phyloP scores from a whole-genome alignment of 2,113 vertebrate species.

The Forbesichthys papilliferus region DNA sequence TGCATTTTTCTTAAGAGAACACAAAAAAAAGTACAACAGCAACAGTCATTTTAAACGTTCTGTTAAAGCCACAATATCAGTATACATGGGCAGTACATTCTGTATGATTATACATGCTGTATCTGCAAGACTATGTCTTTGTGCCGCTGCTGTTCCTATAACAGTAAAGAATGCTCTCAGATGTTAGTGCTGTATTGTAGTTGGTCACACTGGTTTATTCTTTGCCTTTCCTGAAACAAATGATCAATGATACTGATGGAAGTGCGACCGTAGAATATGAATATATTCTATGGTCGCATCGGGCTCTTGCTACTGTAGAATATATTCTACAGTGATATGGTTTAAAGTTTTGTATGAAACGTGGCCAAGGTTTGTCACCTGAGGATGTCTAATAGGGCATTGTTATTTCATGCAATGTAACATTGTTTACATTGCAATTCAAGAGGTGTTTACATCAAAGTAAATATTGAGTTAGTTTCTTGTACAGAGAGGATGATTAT shows the following conservation, averaged over 20 bases:
- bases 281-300: no score
- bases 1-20: not conserved
- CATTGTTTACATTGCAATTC: constrained; percentile 7
- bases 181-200: constrained; percentile 4
- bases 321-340: constrained; percentile 4
- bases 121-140: not conserved
- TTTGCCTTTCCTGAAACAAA: constrained; percentile 13
- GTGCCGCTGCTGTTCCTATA: constrained; percentile 10
- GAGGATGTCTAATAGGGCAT: not conserved
- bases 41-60: not conserved
- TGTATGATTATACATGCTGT: not conserved
- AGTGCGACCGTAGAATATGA: constrained; percentile 6
- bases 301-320: not conserved
- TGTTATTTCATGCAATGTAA: constrained; percentile 13
- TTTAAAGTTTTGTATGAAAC: constrained; percentile 18
- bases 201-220: not conserved
- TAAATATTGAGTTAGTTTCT: not conserved
- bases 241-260: constrained; percentile 10
- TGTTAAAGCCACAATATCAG: constrained; percentile 1
- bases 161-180: not conserved
- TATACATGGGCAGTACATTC: not conserved
- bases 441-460: constrained; percentile 6
- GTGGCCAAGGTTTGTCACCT: constrained; percentile 10
- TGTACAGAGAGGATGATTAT: constrained; percentile 5
- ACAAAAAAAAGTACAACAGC: no score